Base-by-base conservation (phyloP, 2,888 invertebrate species). In the Apamea sordens region DNA sequence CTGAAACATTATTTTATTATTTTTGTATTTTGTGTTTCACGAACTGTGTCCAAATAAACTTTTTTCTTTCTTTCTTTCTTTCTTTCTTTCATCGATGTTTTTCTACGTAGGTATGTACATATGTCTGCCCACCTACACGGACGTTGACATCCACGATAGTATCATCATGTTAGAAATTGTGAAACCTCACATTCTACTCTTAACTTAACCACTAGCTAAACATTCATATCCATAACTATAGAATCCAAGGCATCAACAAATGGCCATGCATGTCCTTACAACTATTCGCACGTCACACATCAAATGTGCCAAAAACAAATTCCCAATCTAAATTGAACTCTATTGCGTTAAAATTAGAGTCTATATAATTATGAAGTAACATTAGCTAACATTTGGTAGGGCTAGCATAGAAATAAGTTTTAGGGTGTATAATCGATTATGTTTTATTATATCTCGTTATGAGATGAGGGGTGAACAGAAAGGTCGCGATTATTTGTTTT, bases 351-450 rank as follows among this genome's bases (percentile, higher is more conserved):
- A 4, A 0, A 4, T n/a, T 61, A 89, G 86, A 82, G 72, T 76
- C 24, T 2, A 36, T 59, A 11, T 36, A 36, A 63, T 47, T 63
- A n/a, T 64, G 36, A 77, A 77, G n/a, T 70, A 59, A 13, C 7
- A 53, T 21, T 59, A 44, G 5, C 63, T 67, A 7, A 61, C 59
- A 87, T 80, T 83, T 80, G 72, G 72, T 74, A 77, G 77, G 70
- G 89, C 89, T 91, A 91, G 85, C 89, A 88, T 82, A 90, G 89
- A 90, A 92, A 94, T 93, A 94, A 94, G 91, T 93, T 93, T 87
- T 89, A 90, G 94, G 94, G 94, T 92, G 94, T 94, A 92, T 93
- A 95, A 95, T 95, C 95, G 95, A 95, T 95, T 94, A 94, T 90
- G 92, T 92, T 94, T 90, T 93, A 93, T 94, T 94, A 94, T 93